phyloP scores from a whole-genome alignment of 2,113 vertebrate species.

The Trogon surrucura region DNA sequence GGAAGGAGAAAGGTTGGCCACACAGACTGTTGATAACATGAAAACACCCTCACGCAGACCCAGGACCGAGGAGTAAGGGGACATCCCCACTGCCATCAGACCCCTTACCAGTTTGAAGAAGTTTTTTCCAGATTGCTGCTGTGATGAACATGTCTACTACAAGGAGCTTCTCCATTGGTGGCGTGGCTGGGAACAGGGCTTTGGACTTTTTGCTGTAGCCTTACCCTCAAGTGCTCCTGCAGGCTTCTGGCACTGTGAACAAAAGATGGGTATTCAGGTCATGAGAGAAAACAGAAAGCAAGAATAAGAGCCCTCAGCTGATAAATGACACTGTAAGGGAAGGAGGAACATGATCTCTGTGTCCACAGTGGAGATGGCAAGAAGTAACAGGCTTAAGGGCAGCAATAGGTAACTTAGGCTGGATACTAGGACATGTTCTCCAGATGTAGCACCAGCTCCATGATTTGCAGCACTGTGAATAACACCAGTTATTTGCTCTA shows the following conservation, averaged over 20 bases:
- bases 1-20: neutral
- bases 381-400: neutral
- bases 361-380: neutral
- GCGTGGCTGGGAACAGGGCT: neutral
- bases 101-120: neutral
- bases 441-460: neutral
- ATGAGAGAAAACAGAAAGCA: neutral
- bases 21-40: neutral
- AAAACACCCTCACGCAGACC: neutral
- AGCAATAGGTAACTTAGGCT: neutral
- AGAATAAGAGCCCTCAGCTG: neutral
- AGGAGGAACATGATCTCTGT: neutral
- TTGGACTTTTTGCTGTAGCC: neutral
- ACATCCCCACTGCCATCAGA: neutral
- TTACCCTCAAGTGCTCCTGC: neutral
- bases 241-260: neutral
- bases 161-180: neutral
- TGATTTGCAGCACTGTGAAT: neutral
- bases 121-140: neutral
- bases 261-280: neutral
- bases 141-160: neutral
- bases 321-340: neutral
- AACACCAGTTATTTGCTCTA: neutral
- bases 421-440: fast-evolving
- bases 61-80: neutral